Evolutionary conservation across 2,888 invertebrate genomes (phyloP).

Genomic region (Trichogramma evanescens): DNA sequence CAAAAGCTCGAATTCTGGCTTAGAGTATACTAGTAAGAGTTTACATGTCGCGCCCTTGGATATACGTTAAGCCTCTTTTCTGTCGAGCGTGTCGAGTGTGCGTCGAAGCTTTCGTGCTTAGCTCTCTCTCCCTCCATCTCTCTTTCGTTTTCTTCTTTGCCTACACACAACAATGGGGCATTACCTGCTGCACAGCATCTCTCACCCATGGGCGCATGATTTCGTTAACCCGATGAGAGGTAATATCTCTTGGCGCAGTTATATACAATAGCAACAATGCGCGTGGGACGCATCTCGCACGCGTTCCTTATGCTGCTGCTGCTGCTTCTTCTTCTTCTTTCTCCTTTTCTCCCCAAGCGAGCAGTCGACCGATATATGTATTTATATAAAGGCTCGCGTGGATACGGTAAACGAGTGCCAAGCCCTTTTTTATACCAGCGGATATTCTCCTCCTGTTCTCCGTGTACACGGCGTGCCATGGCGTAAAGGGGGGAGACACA

Average conservation of each 20-base stretch:
- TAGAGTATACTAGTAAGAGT: not conserved
- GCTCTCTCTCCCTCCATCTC: too few species aligned
- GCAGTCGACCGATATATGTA: too few species aligned
- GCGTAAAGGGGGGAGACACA: too few species aligned
- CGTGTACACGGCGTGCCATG: too few species aligned
- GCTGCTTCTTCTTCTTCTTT: conserved; percentile 4
- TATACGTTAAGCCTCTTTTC: conserved; percentile 11
- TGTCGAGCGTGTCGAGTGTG: not conserved
- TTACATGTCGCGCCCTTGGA: conserved; percentile 13
- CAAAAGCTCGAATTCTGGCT: too few species aligned
- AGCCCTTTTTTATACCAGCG: too few species aligned
- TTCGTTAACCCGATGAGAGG: conserved; percentile 22
- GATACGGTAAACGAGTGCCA: too few species aligned
- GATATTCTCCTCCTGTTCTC: too few species aligned
- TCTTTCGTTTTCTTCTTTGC: not conserved
- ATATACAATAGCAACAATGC: conserved; percentile 23
- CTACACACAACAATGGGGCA: conserved; percentile 20
- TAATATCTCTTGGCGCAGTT: conserved; percentile 10
- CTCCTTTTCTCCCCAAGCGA: not conserved
- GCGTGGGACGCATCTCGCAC: conserved; percentile 18
- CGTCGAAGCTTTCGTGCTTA: too few species aligned
- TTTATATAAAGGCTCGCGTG: too few species aligned
- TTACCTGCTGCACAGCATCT: conserved; percentile 10
- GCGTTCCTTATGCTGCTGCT: conserved; percentile 7
- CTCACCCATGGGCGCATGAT: conserved; percentile 3